Conservation (phyloP, 2,113 vertebrate genomes). For the Campylorhamphus procurvoides region DNA sequence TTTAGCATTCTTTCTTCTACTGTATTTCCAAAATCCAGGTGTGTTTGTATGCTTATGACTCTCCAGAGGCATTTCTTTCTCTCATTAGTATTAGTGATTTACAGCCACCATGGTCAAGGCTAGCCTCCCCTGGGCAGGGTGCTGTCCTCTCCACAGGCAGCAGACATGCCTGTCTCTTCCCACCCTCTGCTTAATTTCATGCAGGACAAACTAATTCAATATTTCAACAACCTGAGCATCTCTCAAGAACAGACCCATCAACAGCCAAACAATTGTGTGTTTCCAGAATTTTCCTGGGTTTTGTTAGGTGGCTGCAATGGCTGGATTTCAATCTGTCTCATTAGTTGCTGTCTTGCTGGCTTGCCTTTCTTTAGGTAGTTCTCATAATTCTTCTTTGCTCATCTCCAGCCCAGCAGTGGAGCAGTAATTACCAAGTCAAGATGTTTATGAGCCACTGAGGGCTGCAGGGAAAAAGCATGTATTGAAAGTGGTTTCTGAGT, state of each 20-base stretch:
- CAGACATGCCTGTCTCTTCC: background rate
- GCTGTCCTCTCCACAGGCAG: background rate
- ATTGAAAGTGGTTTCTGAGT: background rate
- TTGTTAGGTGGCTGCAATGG: background rate
- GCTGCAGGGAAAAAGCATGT: background rate
- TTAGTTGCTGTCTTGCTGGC: background rate
- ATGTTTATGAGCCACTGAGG: background rate
- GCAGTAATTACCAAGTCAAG: background rate
- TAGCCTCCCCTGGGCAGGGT: background rate
- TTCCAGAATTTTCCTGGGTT: background rate
- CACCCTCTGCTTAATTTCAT: background rate
- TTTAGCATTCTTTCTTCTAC: background rate
- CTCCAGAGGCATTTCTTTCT: background rate
- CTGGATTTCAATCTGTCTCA: background rate
- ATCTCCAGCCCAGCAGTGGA: rapidly evolving
- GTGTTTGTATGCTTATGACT: background rate
- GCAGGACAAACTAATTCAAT: background rate
- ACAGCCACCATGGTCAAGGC: background rate
- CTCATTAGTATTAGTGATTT: background rate
- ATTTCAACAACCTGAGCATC: background rate
- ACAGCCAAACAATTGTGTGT: background rate
- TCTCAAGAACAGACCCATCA: background rate
- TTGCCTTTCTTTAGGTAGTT: background rate
- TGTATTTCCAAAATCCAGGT: background rate
- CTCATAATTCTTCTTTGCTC: background rate